phyloP scores from a whole-genome alignment of 1,140 invertebrate species.

The Drosophila pseudoobscura region DNA sequence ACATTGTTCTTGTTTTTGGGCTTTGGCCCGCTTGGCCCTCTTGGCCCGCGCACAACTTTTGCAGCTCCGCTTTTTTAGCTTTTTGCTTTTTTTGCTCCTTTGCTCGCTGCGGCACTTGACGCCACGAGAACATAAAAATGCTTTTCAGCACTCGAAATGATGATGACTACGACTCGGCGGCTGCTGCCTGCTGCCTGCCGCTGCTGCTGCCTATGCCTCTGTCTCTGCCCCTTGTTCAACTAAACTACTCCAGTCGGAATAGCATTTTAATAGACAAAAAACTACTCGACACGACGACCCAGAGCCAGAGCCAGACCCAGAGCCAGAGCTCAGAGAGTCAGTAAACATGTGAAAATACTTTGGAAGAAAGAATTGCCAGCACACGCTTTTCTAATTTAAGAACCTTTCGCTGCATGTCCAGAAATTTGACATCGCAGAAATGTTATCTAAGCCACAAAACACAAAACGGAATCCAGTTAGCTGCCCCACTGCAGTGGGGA shows the following conservation, averaged over 20 bases:
- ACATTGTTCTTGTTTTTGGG: slow-evolving; percentile 76
- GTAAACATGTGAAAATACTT: slow-evolving; percentile 77
- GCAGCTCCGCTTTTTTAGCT: slow-evolving; percentile 1
- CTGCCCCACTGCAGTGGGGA: slow-evolving; percentile 53
- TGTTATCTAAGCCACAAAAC: slow-evolving; percentile 50
- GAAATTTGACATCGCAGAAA: slow-evolving; percentile 72
- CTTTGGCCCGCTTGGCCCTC: slow-evolving; percentile 25
- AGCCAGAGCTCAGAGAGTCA: slow-evolving; percentile 30
- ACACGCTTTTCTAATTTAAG: slow-evolving; percentile 81
- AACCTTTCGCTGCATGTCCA: slow-evolving; percentile 77
- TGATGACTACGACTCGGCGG: slow-evolving; percentile 51
- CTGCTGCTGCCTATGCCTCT: too few relatives aligned
- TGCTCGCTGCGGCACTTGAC: slow-evolving; percentile 70
- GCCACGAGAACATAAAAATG: slow-evolving; percentile 82
- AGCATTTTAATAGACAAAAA: slow-evolving; percentile 76
- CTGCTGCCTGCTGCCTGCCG: slow-evolving; percentile 3
- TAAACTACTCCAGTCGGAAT: slow-evolving; percentile 82
- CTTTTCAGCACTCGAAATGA: slow-evolving; percentile 80
- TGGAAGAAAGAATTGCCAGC: slow-evolving; percentile 64
- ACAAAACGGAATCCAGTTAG: slow-evolving; percentile 60
- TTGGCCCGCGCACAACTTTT: slow-evolving; percentile 48
- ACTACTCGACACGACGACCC: slow-evolving; percentile 65
- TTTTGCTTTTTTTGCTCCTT: slow-evolving; percentile 23
- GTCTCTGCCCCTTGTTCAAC: slow-evolving; percentile 48
- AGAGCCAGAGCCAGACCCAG: slow-evolving; percentile 42